Evolutionary conservation across 2,113 vertebrate genomes (phyloP).

Genomic region (human): DNA sequence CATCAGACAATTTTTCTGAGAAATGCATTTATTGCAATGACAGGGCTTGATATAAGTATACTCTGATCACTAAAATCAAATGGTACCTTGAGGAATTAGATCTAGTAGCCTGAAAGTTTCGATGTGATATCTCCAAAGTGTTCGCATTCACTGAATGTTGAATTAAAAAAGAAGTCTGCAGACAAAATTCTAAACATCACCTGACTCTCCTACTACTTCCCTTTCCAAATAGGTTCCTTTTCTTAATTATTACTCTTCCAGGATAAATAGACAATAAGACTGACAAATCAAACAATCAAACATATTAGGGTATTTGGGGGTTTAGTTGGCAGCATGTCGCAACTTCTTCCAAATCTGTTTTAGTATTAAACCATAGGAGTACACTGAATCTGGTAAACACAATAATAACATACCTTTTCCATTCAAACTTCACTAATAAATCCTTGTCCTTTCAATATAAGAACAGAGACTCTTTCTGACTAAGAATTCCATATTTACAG

Average conservation of each 20-base stretch:
- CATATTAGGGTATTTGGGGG: background rate
- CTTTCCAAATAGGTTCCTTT: background rate
- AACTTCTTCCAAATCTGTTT: background rate
- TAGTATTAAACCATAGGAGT: background rate
- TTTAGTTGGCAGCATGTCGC: background rate
- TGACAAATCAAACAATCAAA: background rate
- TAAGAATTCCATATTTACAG: background rate
- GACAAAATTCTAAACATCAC: background rate
- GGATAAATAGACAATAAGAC: background rate
- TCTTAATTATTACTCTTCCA: background rate
- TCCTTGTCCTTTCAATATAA: background rate
- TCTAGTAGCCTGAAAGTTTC: background rate
- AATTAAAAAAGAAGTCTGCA: background rate
- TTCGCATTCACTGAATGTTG: background rate
- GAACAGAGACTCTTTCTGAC: background rate
- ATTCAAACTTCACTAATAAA: background rate
- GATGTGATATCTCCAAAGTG: background rate
- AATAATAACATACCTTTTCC: background rate
- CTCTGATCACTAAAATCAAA: background rate
- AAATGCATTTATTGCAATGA: background rate
- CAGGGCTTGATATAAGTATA: background rate
- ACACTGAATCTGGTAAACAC: background rate
- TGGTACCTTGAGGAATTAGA: background rate
- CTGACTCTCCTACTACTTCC: background rate
- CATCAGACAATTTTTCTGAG: background rate